Percentiles rank a stretch among this genome's conserved stretches.
Conservation (phyloP, 2,113 vertebrate species). For the Tachycineta bicolor region DNA sequence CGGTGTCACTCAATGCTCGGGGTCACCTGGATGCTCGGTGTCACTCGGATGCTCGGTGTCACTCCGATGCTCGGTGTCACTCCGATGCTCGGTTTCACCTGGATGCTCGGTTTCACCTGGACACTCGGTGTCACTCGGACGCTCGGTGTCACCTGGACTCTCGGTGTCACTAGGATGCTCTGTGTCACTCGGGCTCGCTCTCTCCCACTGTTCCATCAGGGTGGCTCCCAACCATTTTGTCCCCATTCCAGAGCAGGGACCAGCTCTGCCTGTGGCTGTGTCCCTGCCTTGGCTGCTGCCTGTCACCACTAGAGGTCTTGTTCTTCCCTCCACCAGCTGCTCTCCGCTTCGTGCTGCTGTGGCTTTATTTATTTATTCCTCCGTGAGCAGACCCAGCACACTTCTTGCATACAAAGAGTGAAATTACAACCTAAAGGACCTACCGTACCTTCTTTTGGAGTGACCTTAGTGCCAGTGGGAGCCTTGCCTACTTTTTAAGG, state of each 20-base stretch:
- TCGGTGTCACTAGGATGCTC: neutral
- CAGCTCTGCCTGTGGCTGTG: neutral
- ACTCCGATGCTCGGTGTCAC: too few species aligned
- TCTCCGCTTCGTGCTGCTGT: slow-evolving; percentile 63
- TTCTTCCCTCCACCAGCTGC: slow-evolving; percentile 53
- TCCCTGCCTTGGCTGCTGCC: slow-evolving; percentile 42
- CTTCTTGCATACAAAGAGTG: slow-evolving; percentile 75
- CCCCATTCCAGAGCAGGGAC: neutral
- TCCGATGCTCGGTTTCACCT: too few species aligned
- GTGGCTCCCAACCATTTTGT: slow-evolving; percentile 46
- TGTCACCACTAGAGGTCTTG: slow-evolving; percentile 80
- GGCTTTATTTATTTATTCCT: slow-evolving; percentile 78
- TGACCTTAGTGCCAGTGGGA: slow-evolving; percentile 51
- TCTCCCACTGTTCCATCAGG: neutral
- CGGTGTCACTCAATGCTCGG: too few species aligned
- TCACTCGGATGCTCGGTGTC: too few species aligned
- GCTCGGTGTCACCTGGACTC: too few species aligned
- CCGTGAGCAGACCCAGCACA: slow-evolving; percentile 74
- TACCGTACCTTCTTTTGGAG: slow-evolving; percentile 62
- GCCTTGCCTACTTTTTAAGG: slow-evolving; percentile 42
- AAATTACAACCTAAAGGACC: slow-evolving; percentile 68
- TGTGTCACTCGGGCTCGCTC: neutral
- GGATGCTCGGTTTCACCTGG: too few species aligned
- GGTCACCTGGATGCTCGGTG: too few species aligned
- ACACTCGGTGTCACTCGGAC: too few species aligned